These are phyloP conservation scores for Perdita meconis DNA, from an alignment of 2,888 invertebrate genomes.

Conservation along the genomic window DNA sequence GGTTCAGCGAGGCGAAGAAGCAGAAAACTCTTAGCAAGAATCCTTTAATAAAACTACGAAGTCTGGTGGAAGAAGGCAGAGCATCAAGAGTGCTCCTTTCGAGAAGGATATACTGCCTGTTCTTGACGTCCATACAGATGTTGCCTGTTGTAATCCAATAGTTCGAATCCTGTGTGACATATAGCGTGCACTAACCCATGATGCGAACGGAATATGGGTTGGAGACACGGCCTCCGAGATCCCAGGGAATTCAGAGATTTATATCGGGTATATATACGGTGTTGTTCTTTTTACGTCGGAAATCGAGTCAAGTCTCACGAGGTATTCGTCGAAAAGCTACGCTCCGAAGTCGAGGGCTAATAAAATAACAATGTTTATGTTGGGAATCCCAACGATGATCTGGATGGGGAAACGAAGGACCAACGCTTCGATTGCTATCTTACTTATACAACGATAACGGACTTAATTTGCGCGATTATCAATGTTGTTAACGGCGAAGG, in stretches of 20 bases:
- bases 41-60: constrained; percentile 36
- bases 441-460: too few species aligned
- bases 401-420: background rate
- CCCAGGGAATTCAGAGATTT: constrained; percentile 47
- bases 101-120: constrained; percentile 51
- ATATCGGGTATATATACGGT: constrained; percentile 23
- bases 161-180: constrained; percentile 61
- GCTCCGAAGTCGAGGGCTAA: background rate
- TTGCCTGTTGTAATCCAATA: constrained; percentile 66
- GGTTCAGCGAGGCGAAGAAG: background rate
- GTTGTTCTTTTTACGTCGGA: background rate
- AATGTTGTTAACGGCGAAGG: too few species aligned
- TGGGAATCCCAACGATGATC: background rate
- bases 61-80: constrained; percentile 32
- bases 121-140: constrained; percentile 56
- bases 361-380: background rate
- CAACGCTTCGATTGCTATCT: background rate
- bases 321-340: background rate
- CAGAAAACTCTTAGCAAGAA: constrained; percentile 18
- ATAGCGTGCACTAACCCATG: constrained; percentile 50
- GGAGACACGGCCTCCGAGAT: constrained; percentile 25
- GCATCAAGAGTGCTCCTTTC: constrained; percentile 44
- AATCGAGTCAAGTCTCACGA: constrained; percentile 23
- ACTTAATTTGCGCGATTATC: too few species aligned
- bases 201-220: constrained; percentile 61